A percentile compares a stretch with the other conserved stretches of the same genome.
phyloP scores from a whole-genome alignment of 2,113 vertebrate genomes.

The Hippoglossus stenolepis region DNA sequence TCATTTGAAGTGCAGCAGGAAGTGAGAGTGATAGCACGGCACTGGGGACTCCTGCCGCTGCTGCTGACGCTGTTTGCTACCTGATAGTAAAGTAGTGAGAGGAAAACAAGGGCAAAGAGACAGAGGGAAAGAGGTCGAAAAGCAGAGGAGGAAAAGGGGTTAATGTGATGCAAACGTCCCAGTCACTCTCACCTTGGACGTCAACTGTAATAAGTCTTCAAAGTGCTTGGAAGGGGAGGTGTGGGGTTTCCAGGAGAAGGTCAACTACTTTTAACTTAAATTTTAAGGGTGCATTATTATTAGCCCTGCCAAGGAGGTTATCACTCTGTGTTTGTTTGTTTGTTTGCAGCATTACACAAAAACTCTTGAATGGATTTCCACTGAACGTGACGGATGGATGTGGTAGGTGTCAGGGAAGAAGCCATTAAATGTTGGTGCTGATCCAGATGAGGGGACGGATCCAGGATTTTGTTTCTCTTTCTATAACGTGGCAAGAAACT shows the following conservation, averaged over 20 bases:
- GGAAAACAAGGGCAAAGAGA: conserved; percentile 11
- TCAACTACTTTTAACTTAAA: neutral
- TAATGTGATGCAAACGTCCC: conserved; percentile 6
- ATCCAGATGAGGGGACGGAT: too few species aligned
- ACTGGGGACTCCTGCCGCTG: conserved; percentile 33
- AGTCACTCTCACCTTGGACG: neutral
- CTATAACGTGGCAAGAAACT: too few species aligned
- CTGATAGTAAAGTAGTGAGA: conserved; percentile 19
- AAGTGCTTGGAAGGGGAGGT: neutral
- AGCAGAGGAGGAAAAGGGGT: neutral
- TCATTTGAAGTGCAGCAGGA: conserved; percentile 68
- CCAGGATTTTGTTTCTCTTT: too few species aligned
- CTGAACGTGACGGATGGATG: too few species aligned
- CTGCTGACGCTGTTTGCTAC: conserved; percentile 17
- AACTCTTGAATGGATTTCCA: too few species aligned
- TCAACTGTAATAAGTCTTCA: neutral
- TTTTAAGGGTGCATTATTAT: too few species aligned
- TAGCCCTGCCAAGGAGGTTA: too few species aligned
- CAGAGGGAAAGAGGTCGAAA: conserved; percentile 13
- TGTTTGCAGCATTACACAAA: too few species aligned
- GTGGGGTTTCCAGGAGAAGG: neutral
- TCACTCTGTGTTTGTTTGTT: too few species aligned
- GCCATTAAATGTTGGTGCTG: too few species aligned
- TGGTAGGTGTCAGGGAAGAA: too few species aligned
- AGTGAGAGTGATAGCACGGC: conserved; percentile 50